phyloP scores from a whole-genome alignment of 2,888 invertebrate species.

The Spilarctia lutea region DNA sequence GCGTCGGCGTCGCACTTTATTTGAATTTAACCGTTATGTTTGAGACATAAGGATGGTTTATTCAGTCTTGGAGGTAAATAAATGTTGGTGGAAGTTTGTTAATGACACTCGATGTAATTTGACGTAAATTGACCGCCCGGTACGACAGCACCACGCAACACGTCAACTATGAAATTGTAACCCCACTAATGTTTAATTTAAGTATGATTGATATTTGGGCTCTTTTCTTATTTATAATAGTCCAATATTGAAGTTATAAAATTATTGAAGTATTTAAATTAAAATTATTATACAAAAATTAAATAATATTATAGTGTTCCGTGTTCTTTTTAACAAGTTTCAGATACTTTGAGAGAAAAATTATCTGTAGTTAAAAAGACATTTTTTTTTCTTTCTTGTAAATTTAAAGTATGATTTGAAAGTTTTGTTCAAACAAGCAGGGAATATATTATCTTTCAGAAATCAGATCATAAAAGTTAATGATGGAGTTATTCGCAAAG shows the following conservation, averaged over 20 bases:
- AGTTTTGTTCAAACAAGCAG: conserved; percentile 17
- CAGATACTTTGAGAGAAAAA: not conserved
- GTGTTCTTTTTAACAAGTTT: not conserved
- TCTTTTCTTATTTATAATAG: conserved; percentile 23
- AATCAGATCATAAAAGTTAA: conserved; percentile 69
- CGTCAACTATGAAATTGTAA: conserved; percentile 85
- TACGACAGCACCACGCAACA: conserved; percentile 79
- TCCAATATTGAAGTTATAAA: not conserved
- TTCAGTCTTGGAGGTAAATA: conserved; percentile 43
- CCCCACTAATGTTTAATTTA: conserved; percentile 70
- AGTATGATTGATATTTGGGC: conserved; percentile 72
- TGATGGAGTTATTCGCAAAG: conserved; percentile 70
- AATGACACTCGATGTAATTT: conserved; percentile 83
- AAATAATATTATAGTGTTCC: not conserved
- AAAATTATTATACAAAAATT: not conserved
- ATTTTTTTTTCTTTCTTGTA: not conserved
- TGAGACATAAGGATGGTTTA: conserved; percentile 51
- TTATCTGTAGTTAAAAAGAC: not conserved
- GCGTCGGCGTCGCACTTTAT: conserved; percentile 30
- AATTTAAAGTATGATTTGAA: not conserved
- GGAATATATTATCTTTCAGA: conserved; percentile 37
- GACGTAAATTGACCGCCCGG: conserved; percentile 81
- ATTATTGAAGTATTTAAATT: not conserved
- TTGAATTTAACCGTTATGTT: conserved; percentile 61
- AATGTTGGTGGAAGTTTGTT: conserved; percentile 70